These are phyloP conservation scores for Riparia riparia DNA, from an alignment of 2,113 vertebrate genomes.

Conservation along the genomic window DNA sequence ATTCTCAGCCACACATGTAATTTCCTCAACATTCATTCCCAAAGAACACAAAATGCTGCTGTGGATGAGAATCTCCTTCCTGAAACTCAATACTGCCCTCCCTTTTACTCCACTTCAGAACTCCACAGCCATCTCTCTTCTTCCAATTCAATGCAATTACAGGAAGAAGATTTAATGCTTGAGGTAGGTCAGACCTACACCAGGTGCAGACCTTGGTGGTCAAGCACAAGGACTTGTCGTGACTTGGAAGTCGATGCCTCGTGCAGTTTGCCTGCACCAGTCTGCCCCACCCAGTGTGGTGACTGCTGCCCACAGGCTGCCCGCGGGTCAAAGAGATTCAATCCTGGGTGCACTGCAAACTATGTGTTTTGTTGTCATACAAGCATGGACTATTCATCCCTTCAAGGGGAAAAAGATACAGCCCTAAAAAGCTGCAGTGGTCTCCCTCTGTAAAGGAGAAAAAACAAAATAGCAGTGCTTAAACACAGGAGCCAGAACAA, in stretches of 20 bases:
- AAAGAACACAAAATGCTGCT: background rate
- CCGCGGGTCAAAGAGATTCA: background rate
- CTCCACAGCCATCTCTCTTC: background rate
- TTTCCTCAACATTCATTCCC: background rate
- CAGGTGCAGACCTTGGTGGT: background rate
- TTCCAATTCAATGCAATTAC: background rate
- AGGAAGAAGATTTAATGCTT: background rate
- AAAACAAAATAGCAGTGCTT: background rate
- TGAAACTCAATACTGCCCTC: background rate
- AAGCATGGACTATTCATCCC: background rate
- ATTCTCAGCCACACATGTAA: background rate
- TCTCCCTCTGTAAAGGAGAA: background rate
- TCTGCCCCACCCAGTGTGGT: background rate
- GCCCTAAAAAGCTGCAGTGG: background rate
- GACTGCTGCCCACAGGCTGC: background rate
- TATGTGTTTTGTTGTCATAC: background rate
- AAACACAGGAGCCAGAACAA: background rate
- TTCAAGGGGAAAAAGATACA: background rate
- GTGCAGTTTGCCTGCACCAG: background rate
- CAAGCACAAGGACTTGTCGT: background rate
- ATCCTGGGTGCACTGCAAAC: background rate
- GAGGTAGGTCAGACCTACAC: background rate
- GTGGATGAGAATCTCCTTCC: background rate
- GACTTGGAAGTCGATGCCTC: accelerated
- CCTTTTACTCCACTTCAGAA: background rate